These are phyloP conservation scores for Halictus quadricinctus DNA, from an alignment of 2,888 invertebrate species.

Conservation along the genomic window DNA sequence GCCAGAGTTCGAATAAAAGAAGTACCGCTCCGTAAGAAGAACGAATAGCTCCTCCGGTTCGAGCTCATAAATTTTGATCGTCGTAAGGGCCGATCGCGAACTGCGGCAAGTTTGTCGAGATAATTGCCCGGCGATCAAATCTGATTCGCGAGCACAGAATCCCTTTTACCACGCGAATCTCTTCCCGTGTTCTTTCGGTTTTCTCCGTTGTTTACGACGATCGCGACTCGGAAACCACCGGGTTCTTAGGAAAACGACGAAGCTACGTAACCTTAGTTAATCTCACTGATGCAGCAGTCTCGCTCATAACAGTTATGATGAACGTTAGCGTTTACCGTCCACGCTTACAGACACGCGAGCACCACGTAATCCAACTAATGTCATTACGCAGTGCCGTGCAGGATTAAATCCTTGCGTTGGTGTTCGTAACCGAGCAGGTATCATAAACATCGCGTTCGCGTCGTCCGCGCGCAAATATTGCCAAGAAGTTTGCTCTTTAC, in stretches of 20 bases:
- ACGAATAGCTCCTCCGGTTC: not conserved
- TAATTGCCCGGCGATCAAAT: slow-evolving; percentile 4
- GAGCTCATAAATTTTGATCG: not conserved
- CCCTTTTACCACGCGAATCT: not conserved
- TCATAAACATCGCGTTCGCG: slow-evolving; percentile 58
- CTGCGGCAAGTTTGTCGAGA: not conserved
- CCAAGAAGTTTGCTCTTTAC: slow-evolving; percentile 9
- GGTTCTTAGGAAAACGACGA: slow-evolving; percentile 47
- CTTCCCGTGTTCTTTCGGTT: not conserved
- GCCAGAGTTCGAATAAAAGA: not conserved
- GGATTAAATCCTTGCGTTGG: slow-evolving; percentile 65
- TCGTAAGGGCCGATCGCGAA: not conserved
- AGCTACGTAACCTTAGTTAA: slow-evolving; percentile 61
- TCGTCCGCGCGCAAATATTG: slow-evolving; percentile 21
- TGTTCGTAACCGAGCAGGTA: slow-evolving; percentile 43
- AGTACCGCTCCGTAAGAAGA: not conserved
- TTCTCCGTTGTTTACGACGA: slow-evolving; percentile 8
- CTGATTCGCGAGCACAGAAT: not conserved
- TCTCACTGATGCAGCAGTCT: slow-evolving; percentile 55
- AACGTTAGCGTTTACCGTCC: slow-evolving; percentile 66
- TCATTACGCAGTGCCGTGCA: slow-evolving; percentile 59
- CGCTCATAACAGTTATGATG: slow-evolving; percentile 64
- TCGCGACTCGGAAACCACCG: slow-evolving; percentile 13
- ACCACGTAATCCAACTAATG: slow-evolving; percentile 66
- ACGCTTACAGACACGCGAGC: slow-evolving; percentile 58